phyloP scores from a whole-genome alignment of 2,888 invertebrate species.

The Theristus sp. region DNA sequence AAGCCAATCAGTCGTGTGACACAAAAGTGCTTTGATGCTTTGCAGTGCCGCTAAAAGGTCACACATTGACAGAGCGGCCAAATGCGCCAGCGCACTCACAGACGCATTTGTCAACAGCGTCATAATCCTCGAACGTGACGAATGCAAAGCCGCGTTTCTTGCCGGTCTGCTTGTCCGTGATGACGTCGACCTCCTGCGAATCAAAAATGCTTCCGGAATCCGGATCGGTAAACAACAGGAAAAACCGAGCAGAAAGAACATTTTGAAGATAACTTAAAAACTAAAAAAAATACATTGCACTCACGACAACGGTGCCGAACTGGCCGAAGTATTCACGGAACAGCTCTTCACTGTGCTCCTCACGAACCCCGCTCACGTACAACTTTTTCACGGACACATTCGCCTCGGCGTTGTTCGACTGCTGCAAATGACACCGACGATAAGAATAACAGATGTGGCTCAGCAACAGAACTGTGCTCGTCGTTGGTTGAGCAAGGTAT shows the following conservation, averaged over 20 bases:
- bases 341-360: constrained; percentile 24
- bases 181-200: constrained; percentile 19
- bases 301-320: not conserved
- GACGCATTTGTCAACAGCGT: constrained; percentile 28
- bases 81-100: too few species aligned
- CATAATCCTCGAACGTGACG: constrained; percentile 28
- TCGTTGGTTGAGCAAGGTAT: too few species aligned
- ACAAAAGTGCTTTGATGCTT: too few species aligned
- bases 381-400: constrained; percentile 26
- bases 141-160: constrained; percentile 30
- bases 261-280: not conserved
- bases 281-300: not conserved
- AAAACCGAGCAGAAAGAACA: not conserved
- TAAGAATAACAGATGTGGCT: too few species aligned
- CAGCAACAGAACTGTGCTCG: too few species aligned
- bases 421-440: not conserved
- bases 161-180: constrained; percentile 24
- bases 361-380: constrained; percentile 25
- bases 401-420: constrained; percentile 11
- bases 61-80: too few species aligned
- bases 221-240: not conserved
- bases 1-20: too few species aligned
- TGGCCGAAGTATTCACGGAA: constrained; percentile 20
- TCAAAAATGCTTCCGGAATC: not conserved
- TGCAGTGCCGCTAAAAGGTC: too few species aligned